Conservation (phyloP, 2,113 vertebrate genomes). For the Crotophaga sulcirostris region DNA sequence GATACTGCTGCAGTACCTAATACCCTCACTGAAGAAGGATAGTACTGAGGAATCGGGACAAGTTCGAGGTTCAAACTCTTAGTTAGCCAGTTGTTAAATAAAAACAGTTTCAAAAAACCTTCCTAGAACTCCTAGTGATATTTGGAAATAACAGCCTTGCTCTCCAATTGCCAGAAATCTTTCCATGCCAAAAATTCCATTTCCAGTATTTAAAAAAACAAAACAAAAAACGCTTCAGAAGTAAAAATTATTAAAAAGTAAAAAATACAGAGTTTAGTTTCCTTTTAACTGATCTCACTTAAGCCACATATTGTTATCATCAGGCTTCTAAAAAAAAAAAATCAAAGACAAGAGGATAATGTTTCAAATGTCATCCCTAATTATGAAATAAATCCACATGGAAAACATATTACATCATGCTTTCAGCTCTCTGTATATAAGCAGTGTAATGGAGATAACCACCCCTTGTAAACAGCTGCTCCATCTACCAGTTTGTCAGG, state of each 20-base stretch:
- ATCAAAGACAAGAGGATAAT: not conserved
- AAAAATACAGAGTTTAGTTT: not conserved
- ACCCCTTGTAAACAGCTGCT: not conserved
- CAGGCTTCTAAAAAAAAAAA: not conserved
- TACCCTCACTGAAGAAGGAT: not conserved
- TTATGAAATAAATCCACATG: conserved; percentile 31
- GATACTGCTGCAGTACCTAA: not conserved
- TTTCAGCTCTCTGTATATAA: not conserved
- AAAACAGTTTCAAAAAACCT: not conserved
- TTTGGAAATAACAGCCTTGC: not conserved
- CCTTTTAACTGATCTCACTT: not conserved
- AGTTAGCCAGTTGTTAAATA: not conserved
- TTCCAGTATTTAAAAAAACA: not conserved
- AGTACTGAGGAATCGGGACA: not conserved
- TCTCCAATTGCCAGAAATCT: not conserved
- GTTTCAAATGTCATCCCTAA: not conserved
- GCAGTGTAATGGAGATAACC: not conserved
- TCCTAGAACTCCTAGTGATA: not conserved
- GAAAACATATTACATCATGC: conserved; percentile 34
- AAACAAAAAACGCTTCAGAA: not conserved
- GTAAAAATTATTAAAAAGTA: not conserved
- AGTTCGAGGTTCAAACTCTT: not conserved
- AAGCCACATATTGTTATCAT: not conserved
- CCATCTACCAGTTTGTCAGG: not conserved
- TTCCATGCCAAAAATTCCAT: not conserved